Evolutionary conservation across 2,888 invertebrate species (phyloP), one percentile per base, ranked within the genome.

Genomic region (Drosophila imparisetae): DNA sequence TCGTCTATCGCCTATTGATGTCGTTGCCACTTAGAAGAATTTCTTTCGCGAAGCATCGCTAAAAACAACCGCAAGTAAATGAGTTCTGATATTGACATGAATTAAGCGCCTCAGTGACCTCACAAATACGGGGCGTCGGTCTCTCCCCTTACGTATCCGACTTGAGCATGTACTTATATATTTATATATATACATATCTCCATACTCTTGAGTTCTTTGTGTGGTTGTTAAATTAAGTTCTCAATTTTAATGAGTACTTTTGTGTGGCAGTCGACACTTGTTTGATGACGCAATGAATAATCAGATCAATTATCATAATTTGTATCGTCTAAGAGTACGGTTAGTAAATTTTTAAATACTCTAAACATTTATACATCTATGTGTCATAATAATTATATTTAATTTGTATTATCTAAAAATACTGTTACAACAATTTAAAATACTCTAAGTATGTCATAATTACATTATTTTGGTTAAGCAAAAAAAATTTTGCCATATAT

Each of bases 31-130:
- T 72, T 68, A 77, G 73, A 69, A 69, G 72, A 66, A 78, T 76
- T 82, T 78, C 67, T 71, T 65, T 72, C 54, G 71, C 76, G 72
- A 48, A 59, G 70, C 63, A 73, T 55, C 73, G 61, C 68, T 72
- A 72, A 72, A 71, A 77, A 81, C 80, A 84, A 83, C 81, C 84
- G 62, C 84, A 84, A 86, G 84, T 80, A 86, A 83, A 86, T 84
- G 84, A 84, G 86, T 83, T 83, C 80, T 81, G 80, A 83, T 84
- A 84, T 84, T 84, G 84, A 84, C 84, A 84, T 75, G 84, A 86
- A 84, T 84, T 86, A 84, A 66, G 61, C 84, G 84, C 86, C 72
- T 84, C 86, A 80, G 77, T 73, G 62, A 66, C 68, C 71, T 45
- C 40, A 76, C 79, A 83, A 77, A 86, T 83, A 77, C 66, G 73